These are phyloP conservation scores for Cnemophilus loriae DNA, from an alignment of 2,113 vertebrate species.

Conservation along the genomic window DNA sequence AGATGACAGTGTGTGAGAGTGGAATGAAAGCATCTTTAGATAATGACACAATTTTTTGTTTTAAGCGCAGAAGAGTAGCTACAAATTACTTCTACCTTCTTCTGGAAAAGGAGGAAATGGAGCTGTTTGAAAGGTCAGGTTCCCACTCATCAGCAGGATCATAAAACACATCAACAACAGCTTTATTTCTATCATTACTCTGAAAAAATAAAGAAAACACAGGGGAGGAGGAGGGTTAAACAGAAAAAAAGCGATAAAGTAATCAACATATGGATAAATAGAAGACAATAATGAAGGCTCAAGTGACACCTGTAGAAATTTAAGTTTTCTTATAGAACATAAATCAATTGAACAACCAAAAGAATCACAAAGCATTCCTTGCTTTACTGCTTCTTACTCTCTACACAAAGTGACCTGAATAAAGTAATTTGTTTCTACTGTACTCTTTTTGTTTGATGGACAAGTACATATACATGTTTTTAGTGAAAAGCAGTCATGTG, in stretches of 20 bases:
- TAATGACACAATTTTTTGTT: neutral
- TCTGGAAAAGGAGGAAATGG: constrained; percentile 79
- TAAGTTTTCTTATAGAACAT: neutral
- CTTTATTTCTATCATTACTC: constrained; percentile 73
- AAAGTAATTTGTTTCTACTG: neutral
- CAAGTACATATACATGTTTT: accelerated
- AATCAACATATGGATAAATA: neutral
- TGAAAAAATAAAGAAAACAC: constrained; percentile 43
- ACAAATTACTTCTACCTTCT: constrained; percentile 78
- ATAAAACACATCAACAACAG: constrained; percentile 88
- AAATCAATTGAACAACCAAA: neutral
- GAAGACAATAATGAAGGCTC: neutral
- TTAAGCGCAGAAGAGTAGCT: neutral
- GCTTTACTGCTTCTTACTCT: neutral
- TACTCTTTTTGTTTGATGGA: neutral
- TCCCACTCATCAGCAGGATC: constrained; percentile 94
- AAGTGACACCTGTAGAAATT: neutral
- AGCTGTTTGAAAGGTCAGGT: constrained; percentile 81
- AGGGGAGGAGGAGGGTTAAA: neutral
- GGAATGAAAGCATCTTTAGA: neutral
- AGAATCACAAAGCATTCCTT: neutral
- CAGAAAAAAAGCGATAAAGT: neutral
- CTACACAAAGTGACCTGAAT: neutral
- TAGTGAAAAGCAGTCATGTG: neutral
- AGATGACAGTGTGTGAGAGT: neutral